These are phyloP conservation scores for Acrobasis suavella DNA, from an alignment of 2,888 invertebrate species.

Conservation along the genomic window DNA sequence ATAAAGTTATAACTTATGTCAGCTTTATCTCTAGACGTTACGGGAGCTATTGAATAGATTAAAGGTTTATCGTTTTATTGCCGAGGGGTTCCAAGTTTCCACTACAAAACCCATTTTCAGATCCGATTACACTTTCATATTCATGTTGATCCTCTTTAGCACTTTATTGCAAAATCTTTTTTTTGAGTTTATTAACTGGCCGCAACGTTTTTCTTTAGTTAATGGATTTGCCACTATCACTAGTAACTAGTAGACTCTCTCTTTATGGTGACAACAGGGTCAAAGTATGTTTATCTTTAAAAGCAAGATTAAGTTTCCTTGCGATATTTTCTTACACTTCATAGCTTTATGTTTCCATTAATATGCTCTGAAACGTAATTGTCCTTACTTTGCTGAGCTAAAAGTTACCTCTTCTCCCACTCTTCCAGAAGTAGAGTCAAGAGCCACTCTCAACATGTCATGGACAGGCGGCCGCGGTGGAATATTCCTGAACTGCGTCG, in stretches of 20 bases:
- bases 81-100: background rate
- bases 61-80: background rate
- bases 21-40: background rate
- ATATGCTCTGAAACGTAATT: background rate
- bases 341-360: too few relatives aligned
- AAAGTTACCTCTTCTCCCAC: constrained; percentile 89
- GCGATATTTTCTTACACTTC: too few relatives aligned
- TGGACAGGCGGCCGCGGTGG: constrained; percentile 92
- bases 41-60: background rate
- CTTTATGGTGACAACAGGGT: too few relatives aligned
- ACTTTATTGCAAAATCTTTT: too few relatives aligned
- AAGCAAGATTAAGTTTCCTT: too few relatives aligned
- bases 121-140: too few relatives aligned
- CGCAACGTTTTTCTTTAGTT: too few relatives aligned
- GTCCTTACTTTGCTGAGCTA: background rate
- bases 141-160: too few relatives aligned
- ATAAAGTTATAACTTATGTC: background rate
- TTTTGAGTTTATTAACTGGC: too few relatives aligned
- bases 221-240: too few relatives aligned
- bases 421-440: constrained; percentile 92
- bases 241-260: too few relatives aligned
- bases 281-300: too few relatives aligned
- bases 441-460: constrained; percentile 89
- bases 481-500: constrained; percentile 95
- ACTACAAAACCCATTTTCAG: background rate